phyloP scores from a whole-genome alignment of 2,888 invertebrate species.

The Eupithecia tripunctaria region DNA sequence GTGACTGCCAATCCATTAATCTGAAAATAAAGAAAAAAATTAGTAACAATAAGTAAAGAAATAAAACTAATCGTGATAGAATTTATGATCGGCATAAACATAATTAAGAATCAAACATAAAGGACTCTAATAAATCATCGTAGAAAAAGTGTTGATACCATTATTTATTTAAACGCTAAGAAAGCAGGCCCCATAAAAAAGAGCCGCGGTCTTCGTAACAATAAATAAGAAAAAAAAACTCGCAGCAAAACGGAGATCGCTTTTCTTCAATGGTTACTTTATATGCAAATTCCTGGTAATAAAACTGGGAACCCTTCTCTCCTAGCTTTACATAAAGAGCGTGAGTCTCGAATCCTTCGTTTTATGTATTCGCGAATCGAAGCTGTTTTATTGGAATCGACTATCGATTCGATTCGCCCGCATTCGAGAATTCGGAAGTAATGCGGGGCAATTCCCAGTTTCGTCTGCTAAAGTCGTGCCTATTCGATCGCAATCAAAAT shows the following conservation, averaged over 20 bases:
- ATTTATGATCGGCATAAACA: slow-evolving; percentile 63
- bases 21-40: slow-evolving; percentile 61
- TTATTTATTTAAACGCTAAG: slow-evolving; percentile 79
- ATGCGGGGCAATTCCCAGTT: slow-evolving; percentile 72
- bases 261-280: slow-evolving; percentile 85
- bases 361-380: slow-evolving; percentile 84
- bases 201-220: slow-evolving; percentile 77
- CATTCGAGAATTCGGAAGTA: slow-evolving; percentile 77
- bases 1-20: slow-evolving; percentile 61
- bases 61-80: slow-evolving; percentile 48
- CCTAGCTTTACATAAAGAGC: slow-evolving; percentile 79
- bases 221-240: slow-evolving; percentile 79
- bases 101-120: slow-evolving; percentile 63
- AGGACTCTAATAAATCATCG: slow-evolving; percentile 69
- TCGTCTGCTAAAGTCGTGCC: slow-evolving; percentile 69
- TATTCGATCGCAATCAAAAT: slow-evolving; percentile 76
- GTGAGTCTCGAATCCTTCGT: slow-evolving; percentile 79
- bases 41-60: slow-evolving; percentile 47
- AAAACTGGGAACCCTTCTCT: slow-evolving; percentile 83
- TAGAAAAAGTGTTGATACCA: slow-evolving; percentile 74
- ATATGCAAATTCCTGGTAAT: slow-evolving; percentile 83
- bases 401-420: slow-evolving; percentile 75
- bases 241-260: slow-evolving; percentile 78
- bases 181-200: slow-evolving; percentile 77
- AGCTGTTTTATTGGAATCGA: slow-evolving; percentile 81